Evolutionary conservation across 2,113 vertebrate genomes (phyloP).

Genomic region (Amazona vittata): DNA sequence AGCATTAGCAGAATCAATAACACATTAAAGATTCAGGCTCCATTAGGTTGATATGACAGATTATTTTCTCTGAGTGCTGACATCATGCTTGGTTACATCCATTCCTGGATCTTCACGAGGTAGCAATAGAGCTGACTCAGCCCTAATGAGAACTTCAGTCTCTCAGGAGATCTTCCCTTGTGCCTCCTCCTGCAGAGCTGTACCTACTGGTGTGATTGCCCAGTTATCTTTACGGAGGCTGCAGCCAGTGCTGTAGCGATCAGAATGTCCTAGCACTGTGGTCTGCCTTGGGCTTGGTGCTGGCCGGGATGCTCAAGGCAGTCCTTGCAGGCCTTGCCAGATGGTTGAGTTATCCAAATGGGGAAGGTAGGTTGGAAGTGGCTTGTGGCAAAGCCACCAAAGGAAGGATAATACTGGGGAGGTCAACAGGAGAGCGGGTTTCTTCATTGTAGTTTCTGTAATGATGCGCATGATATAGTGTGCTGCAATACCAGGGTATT

Average conservation of each 20-base stretch:
- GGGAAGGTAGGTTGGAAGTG: neutral
- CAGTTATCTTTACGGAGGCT: neutral
- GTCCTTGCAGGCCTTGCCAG: neutral
- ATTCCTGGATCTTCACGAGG: slow-evolving; percentile 18
- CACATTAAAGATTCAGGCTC: slow-evolving; percentile 60
- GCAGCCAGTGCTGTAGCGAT: neutral
- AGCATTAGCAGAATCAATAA: slow-evolving; percentile 75
- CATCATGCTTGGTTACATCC: neutral
- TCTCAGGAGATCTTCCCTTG: neutral
- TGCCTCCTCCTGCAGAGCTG: rapidly evolving
- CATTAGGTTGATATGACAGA: slow-evolving; percentile 63
- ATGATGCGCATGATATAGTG: neutral
- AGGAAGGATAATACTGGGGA: neutral
- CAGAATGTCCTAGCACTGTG: neutral
- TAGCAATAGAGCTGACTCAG: slow-evolving; percentile 25
- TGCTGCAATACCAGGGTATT: neutral
- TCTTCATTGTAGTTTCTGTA: neutral
- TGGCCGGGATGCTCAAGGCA: neutral
- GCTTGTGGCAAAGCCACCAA: neutral
- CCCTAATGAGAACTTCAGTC: neutral
- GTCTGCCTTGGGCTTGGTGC: neutral
- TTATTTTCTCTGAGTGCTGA: slow-evolving; percentile 63
- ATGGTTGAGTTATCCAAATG: neutral
- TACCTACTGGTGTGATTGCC: neutral
- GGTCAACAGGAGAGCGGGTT: neutral